Evolutionary conservation across 2,113 vertebrate genomes (phyloP), one percentile per base, ranked within the genome.

Genomic region (Mirza zaza): DNA sequence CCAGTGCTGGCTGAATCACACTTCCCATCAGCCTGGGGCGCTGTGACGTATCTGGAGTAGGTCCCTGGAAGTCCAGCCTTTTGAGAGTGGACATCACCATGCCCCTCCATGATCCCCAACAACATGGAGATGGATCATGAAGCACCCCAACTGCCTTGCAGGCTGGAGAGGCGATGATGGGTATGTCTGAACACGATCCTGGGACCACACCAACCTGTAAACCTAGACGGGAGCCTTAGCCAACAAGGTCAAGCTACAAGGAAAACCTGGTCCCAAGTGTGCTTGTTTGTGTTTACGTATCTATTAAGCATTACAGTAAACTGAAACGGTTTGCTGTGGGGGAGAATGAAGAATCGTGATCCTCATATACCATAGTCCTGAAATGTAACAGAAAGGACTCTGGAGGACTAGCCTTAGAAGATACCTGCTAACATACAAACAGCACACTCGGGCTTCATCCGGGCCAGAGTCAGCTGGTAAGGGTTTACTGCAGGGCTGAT

Each of bases 21-120:
- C 98, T 99, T 99, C 98, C 97, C 98, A 97, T 98, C 75, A 96
- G 96, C 93, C 96, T 67, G 75, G 98, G 98, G 98, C 98, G 98
- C 98, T 96, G 98, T 98, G 98, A 94, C 94, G 27, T 39, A 84
- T 96, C 98, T 95, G 98, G 98, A 98, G 97, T 98, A 99, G 99
- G 99, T 99, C 98, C 98, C 98, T 98, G 90, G 97, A 97, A 96
- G 97, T 96, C 92, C 97, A 95, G 98, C 94, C 98, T 97, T 57
- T 21, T 96, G 98, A 97, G 94, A 98, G 97, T 90, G 88, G 32
- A 97, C 95, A 97, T 99, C 94, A 97, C 98, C 98, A 95, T 36
- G 91, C 98, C 98, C 98, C 98, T 98, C 91, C 92, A 48, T 86
- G 94, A 91, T 67, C 98, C 97, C 98, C 97, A 97, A 97, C 97